These are phyloP conservation scores for Ictalurus furcatus DNA, from an alignment of 2,113 vertebrate species.

Conservation along the genomic window DNA sequence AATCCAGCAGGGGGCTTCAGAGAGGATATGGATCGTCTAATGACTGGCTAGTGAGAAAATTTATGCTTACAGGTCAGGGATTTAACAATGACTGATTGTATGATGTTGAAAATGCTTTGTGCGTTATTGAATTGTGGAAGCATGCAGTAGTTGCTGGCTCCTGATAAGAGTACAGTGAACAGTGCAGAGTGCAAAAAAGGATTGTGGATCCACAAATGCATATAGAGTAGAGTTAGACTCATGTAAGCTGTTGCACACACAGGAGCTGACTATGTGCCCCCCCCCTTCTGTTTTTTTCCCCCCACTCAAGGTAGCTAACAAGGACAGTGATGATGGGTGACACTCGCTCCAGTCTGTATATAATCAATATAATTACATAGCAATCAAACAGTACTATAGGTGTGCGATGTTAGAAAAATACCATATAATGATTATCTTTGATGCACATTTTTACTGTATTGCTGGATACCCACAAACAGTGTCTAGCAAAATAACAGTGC, in stretches of 20 bases:
- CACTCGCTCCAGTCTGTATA: neutral
- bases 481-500: neutral
- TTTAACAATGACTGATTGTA: neutral
- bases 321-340: constrained; percentile 57
- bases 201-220: neutral
- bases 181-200: neutral
- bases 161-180: constrained; percentile 20
- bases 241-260: constrained; percentile 23
- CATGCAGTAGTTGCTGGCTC: neutral
- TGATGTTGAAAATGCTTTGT: neutral
- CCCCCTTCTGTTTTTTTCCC: neutral
- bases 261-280: neutral
- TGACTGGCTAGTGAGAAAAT: constrained; percentile 24
- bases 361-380: constrained; percentile 52
- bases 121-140: constrained; percentile 1
- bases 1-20: constrained; percentile 45
- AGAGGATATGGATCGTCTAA: constrained; percentile 51
- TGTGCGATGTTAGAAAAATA: neutral
- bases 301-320: constrained; percentile 47
- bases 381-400: constrained; percentile 47
- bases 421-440: neutral
- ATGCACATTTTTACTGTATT: neutral
- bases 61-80: constrained; percentile 11
- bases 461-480: neutral
- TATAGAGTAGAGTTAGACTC: constrained; percentile 4